Percentiles rank a stretch among this genome's conserved stretches.
These are phyloP conservation scores for Rhimphoctona megacephalus DNA, from an alignment of 2,888 invertebrate genomes.

Conservation along the genomic window DNA sequence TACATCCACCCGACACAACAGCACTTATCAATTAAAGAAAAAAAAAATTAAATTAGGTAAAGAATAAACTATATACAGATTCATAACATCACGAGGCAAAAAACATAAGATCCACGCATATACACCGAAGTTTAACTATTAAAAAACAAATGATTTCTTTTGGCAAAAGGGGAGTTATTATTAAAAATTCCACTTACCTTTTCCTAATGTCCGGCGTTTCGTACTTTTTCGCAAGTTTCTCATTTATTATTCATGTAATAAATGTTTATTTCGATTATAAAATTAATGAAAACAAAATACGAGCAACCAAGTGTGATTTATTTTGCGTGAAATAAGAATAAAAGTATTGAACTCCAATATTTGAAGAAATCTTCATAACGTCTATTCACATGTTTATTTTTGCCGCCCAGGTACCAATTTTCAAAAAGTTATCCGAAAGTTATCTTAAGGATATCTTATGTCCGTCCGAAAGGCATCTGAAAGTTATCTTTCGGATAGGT, in stretches of 20 bases:
- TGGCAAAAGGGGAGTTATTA: not conserved
- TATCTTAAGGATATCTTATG: too few relatives aligned
- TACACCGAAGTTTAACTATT: slow-evolving; percentile 27
- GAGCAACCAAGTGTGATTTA: slow-evolving; percentile 77
- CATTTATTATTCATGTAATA: slow-evolving; percentile 74
- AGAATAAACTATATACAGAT: slow-evolving; percentile 44
- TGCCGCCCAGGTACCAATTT: too few relatives aligned
- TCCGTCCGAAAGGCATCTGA: too few relatives aligned
- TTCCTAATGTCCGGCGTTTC: slow-evolving; percentile 11
- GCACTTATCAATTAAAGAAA: slow-evolving; percentile 48
- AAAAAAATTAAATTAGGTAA: slow-evolving; percentile 34
- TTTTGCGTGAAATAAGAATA: not conserved
- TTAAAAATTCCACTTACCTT: not conserved
- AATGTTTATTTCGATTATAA: slow-evolving; percentile 74
- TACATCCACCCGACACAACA: slow-evolving; percentile 39
- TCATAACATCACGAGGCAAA: slow-evolving; percentile 34
- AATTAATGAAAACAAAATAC: slow-evolving; percentile 47
- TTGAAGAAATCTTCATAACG: too few relatives aligned
- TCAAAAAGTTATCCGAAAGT: too few relatives aligned
- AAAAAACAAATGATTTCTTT: not conserved
- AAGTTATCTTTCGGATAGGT: too few relatives aligned
- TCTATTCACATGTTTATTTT: too few relatives aligned
- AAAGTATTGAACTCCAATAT: too few relatives aligned
- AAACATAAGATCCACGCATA: slow-evolving; percentile 44
- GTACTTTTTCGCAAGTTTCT: slow-evolving; percentile 67